phyloP scores from a whole-genome alignment of 92 coral and sea anemone species.

The Palythoa heliodiscus region DNA sequence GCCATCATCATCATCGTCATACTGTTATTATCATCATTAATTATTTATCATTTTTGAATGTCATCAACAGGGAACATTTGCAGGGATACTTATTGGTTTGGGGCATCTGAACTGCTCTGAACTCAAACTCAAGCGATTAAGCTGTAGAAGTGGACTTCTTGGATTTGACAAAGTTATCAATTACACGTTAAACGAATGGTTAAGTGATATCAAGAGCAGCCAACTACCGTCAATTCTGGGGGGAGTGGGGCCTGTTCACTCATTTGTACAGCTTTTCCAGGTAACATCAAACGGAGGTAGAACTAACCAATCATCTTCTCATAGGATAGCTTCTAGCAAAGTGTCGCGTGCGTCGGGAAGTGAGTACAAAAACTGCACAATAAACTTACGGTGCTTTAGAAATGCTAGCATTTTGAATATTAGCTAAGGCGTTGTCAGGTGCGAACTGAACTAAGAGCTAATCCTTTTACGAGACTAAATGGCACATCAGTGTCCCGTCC shows the following conservation, averaged over 20 bases:
- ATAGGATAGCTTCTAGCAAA: background rate
- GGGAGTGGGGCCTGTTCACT: constrained; percentile 98
- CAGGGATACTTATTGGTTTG: constrained; percentile 91
- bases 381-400: too few relatives aligned
- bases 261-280: constrained; percentile 83
- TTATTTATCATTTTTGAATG: background rate
- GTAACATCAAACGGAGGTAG: background rate
- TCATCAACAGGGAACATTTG: constrained; percentile 78
- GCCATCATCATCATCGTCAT: background rate
- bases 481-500: too few relatives aligned
- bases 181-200: constrained; percentile 96
- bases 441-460: too few relatives aligned
- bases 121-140: constrained; percentile 85
- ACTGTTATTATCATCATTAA: background rate
- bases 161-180: constrained; percentile 90
- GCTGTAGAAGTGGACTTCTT: constrained; percentile 92
- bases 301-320: background rate
- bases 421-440: too few relatives aligned
- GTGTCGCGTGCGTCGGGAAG: too few relatives aligned
- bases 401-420: too few relatives aligned
- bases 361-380: too few relatives aligned
- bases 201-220: constrained; percentile 85
- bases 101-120: constrained; percentile 97
- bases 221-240: constrained; percentile 92
- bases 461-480: too few relatives aligned